phyloP scores from a whole-genome alignment of 2,113 vertebrate genomes.

The Pelodiscus sinensis region DNA sequence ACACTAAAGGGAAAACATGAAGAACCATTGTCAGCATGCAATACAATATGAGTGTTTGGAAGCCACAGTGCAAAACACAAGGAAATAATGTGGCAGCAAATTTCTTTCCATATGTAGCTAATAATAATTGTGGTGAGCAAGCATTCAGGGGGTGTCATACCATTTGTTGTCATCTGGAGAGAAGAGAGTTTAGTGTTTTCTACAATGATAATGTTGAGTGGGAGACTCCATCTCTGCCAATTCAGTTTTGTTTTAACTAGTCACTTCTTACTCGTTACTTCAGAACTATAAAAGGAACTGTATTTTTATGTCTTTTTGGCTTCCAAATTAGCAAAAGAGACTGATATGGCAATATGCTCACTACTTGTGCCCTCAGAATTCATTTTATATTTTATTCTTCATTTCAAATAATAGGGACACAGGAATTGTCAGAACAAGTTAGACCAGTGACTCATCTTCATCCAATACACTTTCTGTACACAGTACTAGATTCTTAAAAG shows the following conservation, averaged over 20 bases:
- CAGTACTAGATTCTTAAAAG: not conserved
- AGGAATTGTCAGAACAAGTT: not conserved
- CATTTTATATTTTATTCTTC: not conserved
- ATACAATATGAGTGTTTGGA: not conserved
- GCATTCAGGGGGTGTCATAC: not conserved
- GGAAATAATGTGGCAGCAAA: not conserved
- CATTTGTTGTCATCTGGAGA: not conserved
- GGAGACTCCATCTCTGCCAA: not conserved
- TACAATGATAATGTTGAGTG: not conserved
- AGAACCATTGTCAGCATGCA: not conserved
- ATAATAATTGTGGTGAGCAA: not conserved
- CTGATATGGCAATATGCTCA: not conserved
- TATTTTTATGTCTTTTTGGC: not conserved
- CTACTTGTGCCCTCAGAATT: not conserved
- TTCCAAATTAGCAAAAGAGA: not conserved
- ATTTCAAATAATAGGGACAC: not conserved
- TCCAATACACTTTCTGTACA: not conserved
- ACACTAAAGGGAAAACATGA: not conserved
- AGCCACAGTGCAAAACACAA: not conserved
- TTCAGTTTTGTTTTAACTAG: not conserved
- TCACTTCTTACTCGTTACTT: not conserved
- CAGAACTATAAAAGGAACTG: not conserved
- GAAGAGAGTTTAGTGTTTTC: not conserved
- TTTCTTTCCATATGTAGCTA: not conserved
- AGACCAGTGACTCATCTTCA: not conserved